These are phyloP conservation scores for Porites divaricata DNA, from an alignment of 92 coral and sea anemone species.

Conservation along the genomic window DNA sequence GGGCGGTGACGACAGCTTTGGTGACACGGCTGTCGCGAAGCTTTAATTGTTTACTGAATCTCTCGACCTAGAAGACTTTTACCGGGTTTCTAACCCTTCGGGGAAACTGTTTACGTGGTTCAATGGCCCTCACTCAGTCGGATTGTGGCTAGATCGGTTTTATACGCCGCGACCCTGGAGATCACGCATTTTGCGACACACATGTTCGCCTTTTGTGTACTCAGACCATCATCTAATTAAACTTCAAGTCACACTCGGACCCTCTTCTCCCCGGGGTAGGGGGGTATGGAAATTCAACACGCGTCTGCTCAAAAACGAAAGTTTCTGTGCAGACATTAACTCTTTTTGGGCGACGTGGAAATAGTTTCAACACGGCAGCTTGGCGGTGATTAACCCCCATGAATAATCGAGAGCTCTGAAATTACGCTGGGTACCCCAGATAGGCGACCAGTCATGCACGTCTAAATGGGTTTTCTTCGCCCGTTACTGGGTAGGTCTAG, in stretches of 20 bases:
- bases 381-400: no score
- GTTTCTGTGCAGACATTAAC: background rate
- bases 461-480: background rate
- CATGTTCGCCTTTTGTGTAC: background rate
- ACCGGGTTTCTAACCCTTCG: background rate
- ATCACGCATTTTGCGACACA: background rate
- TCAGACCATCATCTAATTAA: background rate
- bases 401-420: no score
- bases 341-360: slow-evolving; percentile 34
- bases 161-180: background rate
- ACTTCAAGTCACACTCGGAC: background rate
- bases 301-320: background rate
- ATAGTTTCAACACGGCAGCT: no score
- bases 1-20: slow-evolving; percentile 7
- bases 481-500: no score
- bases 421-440: background rate
- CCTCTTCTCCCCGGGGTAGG: background rate
- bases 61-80: background rate
- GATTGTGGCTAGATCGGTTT: background rate
- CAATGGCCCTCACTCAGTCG: no score
- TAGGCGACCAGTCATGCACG: background rate
- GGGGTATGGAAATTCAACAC: slow-evolving; percentile 45
- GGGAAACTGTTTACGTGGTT: no score
- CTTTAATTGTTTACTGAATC: background rate
- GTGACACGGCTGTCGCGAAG: background rate